Evolutionary conservation across 2,797 vertebrate genomes (phyloP), one percentile per base, ranked within the genome.

Genomic region (Rhyacichthys aspro): DNA sequence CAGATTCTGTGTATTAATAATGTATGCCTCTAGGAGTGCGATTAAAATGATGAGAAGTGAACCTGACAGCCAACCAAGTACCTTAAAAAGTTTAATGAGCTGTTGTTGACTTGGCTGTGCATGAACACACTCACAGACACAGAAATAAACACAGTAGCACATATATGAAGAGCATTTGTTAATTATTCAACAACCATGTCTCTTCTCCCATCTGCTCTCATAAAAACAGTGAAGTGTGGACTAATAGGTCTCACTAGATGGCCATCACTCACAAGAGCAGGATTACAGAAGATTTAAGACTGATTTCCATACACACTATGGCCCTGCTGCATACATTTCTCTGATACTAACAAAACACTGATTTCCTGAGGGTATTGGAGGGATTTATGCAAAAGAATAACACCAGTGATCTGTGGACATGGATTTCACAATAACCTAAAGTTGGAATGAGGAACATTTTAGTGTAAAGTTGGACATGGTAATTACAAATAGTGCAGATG

Each of bases 241-340:
- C 68, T 38, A 17, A 33, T 41, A 43, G 49, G 67, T 72, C 66
- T 70, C 61, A 50, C 53, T 48, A 34, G 55, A 38, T 55, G 11
- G 62, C 77, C 63, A 70, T 81, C 73, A 79, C 53, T 78, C 78
- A 78, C 67, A 14, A 64, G 43, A 39, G 46, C 63, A 48, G 70
- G 74, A 82, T 85, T 74, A 81, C 46, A 69, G 59, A 39, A 62
- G 74, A 80, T 10, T 79, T 73, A 68, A 32, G 46, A 67, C 66
- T 67, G 61, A 81, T 82, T 76, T 76, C 67, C 73, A 69, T 78
- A 74, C 50, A 65, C 32, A 10, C 44, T 3, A 38, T 42, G 38
- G 47, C 47, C 53, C 41, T 34, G 18, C 18, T 49, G 12, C 43
- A 9, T 56, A 15, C 14, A 28, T 70, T 72, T 47, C 46, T 8